Percentiles rank a stretch among this genome's conserved stretches.
These are phyloP conservation scores for Hydrophis major DNA, from an alignment of 2,797 vertebrate genomes.

Conservation along the genomic window DNA sequence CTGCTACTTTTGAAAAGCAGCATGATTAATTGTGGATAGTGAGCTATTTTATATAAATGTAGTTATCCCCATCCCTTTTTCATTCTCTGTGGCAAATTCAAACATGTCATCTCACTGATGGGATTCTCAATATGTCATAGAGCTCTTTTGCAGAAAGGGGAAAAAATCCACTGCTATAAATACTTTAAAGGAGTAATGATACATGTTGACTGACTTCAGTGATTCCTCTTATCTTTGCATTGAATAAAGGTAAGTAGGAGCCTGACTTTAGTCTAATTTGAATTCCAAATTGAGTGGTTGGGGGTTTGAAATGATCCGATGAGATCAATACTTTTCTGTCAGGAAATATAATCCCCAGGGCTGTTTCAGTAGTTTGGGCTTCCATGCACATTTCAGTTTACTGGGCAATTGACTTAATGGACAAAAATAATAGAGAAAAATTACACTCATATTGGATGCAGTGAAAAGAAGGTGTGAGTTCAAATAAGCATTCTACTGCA, in stretches of 20 bases:
- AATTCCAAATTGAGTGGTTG: background rate
- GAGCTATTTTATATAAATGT: background rate
- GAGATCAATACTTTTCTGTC: background rate
- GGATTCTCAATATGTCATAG: background rate
- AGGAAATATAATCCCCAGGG: background rate
- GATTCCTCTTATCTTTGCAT: background rate
- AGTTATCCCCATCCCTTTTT: background rate
- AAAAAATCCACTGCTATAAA: background rate
- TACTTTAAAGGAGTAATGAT: background rate
- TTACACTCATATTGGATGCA: background rate
- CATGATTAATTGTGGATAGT: background rate
- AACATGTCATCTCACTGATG: background rate
- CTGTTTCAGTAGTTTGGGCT: background rate
- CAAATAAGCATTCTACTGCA: background rate
- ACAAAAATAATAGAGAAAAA: background rate
- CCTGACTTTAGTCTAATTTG: background rate
- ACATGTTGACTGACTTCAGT: background rate
- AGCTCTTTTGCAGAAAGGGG: background rate
- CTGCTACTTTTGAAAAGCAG: background rate
- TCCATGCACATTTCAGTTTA: background rate
- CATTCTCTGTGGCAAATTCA: background rate
- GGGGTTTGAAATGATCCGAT: background rate
- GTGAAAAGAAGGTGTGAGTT: background rate
- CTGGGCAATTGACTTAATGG: background rate
- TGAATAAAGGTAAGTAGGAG: background rate